phyloP scores from a whole-genome alignment of 2,888 invertebrate genomes.

The Dasypogon diadema region DNA sequence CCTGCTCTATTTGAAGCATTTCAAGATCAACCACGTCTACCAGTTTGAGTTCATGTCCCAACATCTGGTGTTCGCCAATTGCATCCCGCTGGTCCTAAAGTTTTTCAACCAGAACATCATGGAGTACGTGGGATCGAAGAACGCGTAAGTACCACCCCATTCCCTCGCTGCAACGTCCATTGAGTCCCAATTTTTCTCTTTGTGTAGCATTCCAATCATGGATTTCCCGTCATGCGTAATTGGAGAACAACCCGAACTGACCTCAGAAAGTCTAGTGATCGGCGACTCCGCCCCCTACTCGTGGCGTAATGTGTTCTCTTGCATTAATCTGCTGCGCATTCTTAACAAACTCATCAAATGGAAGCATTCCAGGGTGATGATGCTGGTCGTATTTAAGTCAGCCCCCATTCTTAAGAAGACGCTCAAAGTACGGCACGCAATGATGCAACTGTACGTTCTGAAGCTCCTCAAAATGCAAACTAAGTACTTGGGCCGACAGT shows the following conservation, averaged over 20 bases:
- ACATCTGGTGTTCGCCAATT: conserved; percentile 98
- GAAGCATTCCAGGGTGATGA: conserved; percentile 99
- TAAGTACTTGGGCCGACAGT: conserved; percentile 97
- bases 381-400: conserved; percentile 99
- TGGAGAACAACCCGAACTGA: conserved; percentile 93
- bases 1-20: conserved; percentile 93
- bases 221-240: conserved; percentile 97
- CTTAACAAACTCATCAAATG: conserved; percentile 99
- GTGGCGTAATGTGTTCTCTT: conserved; percentile 98
- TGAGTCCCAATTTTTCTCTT: not conserved
- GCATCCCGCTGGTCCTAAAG: conserved; percentile 96
- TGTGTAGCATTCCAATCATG: conserved; percentile 83
- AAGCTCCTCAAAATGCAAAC: conserved; percentile 99
- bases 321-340: conserved; percentile 95
- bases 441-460: conserved; percentile 97
- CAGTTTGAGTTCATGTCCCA: conserved; percentile 99
- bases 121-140: conserved; percentile 94
- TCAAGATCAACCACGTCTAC: conserved; percentile 96
- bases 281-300: conserved; percentile 88
- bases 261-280: conserved; percentile 89
- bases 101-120: conserved; percentile 99
- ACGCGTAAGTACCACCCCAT: conserved; percentile 73
- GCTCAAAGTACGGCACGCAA: conserved; percentile 93
- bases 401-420: conserved; percentile 98
- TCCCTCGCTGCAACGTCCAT: not conserved